Evolutionary conservation across 1,140 invertebrate species (phyloP), one percentile per base, ranked within the genome.

Genomic region (Thereuonema tuberculata): DNA sequence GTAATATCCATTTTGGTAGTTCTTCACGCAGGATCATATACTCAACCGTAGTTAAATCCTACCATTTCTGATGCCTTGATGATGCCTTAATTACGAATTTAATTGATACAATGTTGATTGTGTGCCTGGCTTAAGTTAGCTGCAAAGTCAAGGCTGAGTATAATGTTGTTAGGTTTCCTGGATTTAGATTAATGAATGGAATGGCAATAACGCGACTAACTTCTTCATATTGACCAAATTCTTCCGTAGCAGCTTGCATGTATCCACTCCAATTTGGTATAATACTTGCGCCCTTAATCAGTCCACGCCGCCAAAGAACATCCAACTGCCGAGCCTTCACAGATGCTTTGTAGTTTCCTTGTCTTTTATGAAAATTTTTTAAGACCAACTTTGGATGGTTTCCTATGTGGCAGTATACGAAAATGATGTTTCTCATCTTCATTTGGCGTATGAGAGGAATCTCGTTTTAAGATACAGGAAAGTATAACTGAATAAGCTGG

Each of bases 51-150:
- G n/a, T n/a, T n/a, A n/a, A n/a, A n/a, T n/a, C n/a, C n/a, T n/a
- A n/a, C n/a, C n/a, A n/a, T n/a, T n/a, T n/a, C n/a, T n/a, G n/a
- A n/a, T n/a, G n/a, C n/a, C n/a, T n/a, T n/a, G n/a, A n/a, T n/a
- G n/a, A n/a, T n/a, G n/a, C n/a, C n/a, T n/a, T n/a, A n/a, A n/a
- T n/a, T n/a, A n/a, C 61, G 26, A 62, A 62, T 53, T 59, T 62
- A 27, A 62, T 25, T n/a, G 37, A 62, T 31, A 62, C 53, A 58
- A 9, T 9, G 5, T 14, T 20, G 20, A 14, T 52, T 20, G 20
- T 52, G 20, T 21, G 9, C n/a, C n/a, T 21, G 50, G 20, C 24
- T 52, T 20, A 9, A 21, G 9, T 52, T 52, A 12, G 20, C 50
- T 12, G 24, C 20, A 25, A 20, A 14, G 50, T 52, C 20, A 52